Conservation (phyloP, 2,797 vertebrate genomes). For the Eidolon dupreanum region DNA sequence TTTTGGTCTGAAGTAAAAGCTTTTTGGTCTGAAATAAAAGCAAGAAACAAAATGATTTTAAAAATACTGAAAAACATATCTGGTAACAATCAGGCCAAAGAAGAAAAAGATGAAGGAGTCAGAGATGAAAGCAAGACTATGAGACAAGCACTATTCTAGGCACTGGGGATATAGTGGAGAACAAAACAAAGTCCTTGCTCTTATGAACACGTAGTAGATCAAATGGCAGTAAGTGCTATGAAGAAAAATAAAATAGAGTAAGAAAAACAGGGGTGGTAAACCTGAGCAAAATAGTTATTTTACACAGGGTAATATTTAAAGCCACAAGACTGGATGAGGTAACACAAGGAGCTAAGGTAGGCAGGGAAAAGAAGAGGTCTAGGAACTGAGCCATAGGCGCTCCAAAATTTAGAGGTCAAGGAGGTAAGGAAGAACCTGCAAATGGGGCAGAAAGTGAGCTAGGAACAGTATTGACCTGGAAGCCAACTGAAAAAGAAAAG, state of each 20-base stretch:
- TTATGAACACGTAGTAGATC: not conserved
- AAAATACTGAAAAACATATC: not conserved
- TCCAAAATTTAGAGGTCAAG: conserved; percentile 10
- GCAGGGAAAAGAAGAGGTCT: not conserved
- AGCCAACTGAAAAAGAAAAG: not conserved
- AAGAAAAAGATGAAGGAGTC: not conserved
- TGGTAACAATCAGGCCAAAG: not conserved
- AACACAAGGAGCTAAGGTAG: not conserved
- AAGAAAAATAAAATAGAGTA: not conserved
- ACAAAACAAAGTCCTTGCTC: not conserved
- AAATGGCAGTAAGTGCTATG: not conserved
- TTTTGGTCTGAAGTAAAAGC: not conserved
- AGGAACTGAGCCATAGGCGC: not conserved
- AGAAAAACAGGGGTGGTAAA: not conserved
- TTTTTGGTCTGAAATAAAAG: not conserved
- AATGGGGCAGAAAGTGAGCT: conserved; percentile 1
- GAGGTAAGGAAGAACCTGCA: not conserved
- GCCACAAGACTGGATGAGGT: not conserved
- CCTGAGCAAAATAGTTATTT: not conserved
- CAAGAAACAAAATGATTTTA: not conserved
- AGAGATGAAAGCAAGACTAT: not conserved
- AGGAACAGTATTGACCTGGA: not conserved
- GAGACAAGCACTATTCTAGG: not conserved
- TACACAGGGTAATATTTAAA: conserved; percentile 7
- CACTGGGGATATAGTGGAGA: not conserved